Percentiles rank a stretch among this genome's conserved stretches.
phyloP scores from a whole-genome alignment of 1,140 invertebrate species.

The Laodelphax striatellus region DNA sequence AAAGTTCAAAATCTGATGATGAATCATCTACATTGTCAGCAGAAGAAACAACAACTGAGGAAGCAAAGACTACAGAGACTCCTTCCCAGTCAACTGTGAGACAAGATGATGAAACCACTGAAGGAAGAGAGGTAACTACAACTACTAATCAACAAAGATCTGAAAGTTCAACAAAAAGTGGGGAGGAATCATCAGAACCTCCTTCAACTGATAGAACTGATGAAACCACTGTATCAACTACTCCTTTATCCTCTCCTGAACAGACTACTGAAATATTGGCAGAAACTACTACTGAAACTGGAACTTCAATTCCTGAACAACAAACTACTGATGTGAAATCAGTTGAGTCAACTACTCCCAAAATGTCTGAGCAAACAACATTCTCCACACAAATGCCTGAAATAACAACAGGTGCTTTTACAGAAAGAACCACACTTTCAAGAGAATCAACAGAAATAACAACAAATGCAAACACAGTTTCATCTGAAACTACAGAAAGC shows the following conservation, averaged over 20 bases:
- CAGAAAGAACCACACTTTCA: neutral
- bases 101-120: neutral
- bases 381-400: neutral
- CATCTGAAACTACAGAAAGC: neutral
- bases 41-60: constrained; percentile 1
- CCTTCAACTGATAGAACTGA: neutral
- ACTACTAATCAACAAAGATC: neutral
- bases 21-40: neutral
- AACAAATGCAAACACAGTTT: neutral
- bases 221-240: neutral
- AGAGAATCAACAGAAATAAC: constrained; percentile 2
- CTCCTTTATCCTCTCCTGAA: neutral
- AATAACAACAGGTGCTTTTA: neutral
- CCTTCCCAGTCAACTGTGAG: neutral
- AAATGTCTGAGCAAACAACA: neutral
- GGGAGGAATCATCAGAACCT: neutral
- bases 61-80: neutral
- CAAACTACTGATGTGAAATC: neutral
- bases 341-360: neutral
- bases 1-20: neutral
- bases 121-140: constrained; percentile 5
- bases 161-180: constrained; percentile 1
- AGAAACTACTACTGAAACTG: neutral
- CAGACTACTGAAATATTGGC: neutral
- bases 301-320: no score